Base-by-base conservation (phyloP, 2,888 invertebrate species). In the Ormyrus thymus region DNA sequence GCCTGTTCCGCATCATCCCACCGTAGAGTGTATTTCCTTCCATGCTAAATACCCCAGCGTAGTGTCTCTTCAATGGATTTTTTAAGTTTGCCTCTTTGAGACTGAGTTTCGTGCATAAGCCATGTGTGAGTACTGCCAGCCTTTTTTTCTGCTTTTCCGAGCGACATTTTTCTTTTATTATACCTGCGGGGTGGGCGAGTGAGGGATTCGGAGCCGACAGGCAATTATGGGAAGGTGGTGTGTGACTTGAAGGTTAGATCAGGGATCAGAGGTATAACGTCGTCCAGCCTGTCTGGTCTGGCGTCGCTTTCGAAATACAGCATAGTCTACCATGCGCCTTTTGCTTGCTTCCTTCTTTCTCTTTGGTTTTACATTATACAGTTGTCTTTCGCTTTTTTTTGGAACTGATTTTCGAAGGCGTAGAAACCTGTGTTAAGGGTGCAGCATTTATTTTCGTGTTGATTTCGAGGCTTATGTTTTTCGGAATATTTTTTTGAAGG, bases 281-380 rank as follows among this genome's bases (percentile, higher is more conserved):
- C 50, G 70, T 50, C 58, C 15, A 15, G 53, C 15, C 8, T 72
- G 13, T 51, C 51, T 66, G 62, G 77, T 61, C 70, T 70, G 72
- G 77, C 72, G 76, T 76, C 76, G 55, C 61, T 72, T 78, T 78
- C 61, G 59, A 78, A 78, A 72, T 29, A 29, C 66, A 78, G 68
- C 72, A 72, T 13, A 61, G 48, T 7, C 3, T n/a, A 68, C 53
- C 53, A 68, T 53, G 53, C 68, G 55, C 61, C 74, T 73, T 72
- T 29, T 45, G 46, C 11, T 9, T 29, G 11, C 8, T 56, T 71
- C 29, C 29, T 29, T 29, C 29, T 29, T 4, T 29, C 29, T 29
- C 29, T 29, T 29, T 29, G 29, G 29, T 29, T 29, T 29, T 29
- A 29, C 29, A 29, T 29, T 29, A 29, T 29, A 29, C 29, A 29